Evolutionary conservation across 2,113 vertebrate species (phyloP).

Genomic region (Verasper variegatus): DNA sequence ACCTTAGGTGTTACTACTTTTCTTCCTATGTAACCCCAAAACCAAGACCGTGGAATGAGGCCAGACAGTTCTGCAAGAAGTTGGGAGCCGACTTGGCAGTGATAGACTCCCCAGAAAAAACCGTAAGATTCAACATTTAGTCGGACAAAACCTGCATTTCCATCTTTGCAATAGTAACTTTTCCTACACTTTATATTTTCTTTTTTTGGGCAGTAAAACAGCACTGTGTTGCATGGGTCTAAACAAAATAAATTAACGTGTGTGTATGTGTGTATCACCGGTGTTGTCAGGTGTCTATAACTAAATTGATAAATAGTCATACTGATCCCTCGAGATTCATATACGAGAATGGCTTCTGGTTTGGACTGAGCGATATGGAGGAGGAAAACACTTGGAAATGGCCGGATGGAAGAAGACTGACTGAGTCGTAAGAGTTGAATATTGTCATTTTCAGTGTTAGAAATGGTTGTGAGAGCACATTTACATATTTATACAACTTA

Average conservation of each 20-base stretch:
- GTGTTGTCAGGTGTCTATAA: slow-evolving; percentile 60
- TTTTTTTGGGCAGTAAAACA: neutral
- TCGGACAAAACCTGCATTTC: neutral
- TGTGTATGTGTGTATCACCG: slow-evolving; percentile 5
- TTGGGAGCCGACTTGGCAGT: slow-evolving; percentile 63
- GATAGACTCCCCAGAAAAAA: slow-evolving; percentile 64
- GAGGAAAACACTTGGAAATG: slow-evolving; percentile 78
- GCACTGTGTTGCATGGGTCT: neutral
- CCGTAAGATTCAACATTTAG: slow-evolving; percentile 56
- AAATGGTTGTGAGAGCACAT: neutral
- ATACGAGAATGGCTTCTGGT: slow-evolving; percentile 65
- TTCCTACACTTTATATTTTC: neutral
- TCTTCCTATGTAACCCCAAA: slow-evolving; percentile 21
- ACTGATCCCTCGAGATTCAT: neutral
- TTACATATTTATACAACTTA: neutral
- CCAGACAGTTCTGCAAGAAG: slow-evolving; percentile 65
- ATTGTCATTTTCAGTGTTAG: neutral
- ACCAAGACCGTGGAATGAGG: slow-evolving; percentile 55
- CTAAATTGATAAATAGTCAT: slow-evolving; percentile 44
- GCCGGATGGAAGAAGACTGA: slow-evolving; percentile 65
- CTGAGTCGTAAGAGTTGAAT: slow-evolving; percentile 48
- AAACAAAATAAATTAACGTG: neutral
- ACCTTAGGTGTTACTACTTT: slow-evolving; percentile 70
- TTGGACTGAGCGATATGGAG: slow-evolving; percentile 73
- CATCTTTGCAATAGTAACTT: neutral